A percentile compares a stretch with the other conserved stretches of the same genome.
phyloP scores from a whole-genome alignment of 2,888 invertebrate species.

The Parapristionchus giblindavisi region DNA sequence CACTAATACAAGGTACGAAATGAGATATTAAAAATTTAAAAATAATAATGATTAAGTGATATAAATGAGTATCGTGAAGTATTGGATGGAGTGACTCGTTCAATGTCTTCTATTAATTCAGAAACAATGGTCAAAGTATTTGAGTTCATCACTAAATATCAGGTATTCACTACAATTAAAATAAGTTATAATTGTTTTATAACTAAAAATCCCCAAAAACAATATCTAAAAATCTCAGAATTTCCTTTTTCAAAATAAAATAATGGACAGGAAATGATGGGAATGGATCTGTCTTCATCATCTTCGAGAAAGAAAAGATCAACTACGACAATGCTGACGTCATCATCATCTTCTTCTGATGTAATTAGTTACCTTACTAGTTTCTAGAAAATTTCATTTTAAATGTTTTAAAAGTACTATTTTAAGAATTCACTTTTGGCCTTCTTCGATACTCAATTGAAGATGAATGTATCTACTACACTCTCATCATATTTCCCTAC shows the following conservation, averaged over 20 bases:
- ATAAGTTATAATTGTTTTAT: no score
- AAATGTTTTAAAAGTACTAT: neutral
- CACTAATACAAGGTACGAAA: conserved; percentile 1
- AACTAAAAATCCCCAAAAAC: no score
- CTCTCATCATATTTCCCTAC: conserved; percentile 13
- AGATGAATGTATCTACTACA: neutral
- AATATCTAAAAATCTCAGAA: no score
- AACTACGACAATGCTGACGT: neutral
- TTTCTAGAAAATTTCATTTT: neutral
- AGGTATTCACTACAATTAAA: no score
- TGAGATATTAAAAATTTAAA: neutral
- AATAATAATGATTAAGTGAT: conserved; percentile 3
- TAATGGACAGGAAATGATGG: conserved; percentile 12
- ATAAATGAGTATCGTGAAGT: conserved; percentile 10
- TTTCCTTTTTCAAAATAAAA: neutral
- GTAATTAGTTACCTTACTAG: no score
- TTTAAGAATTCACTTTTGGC: neutral
- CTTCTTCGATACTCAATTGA: conserved; percentile 1
- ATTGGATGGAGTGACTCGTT: neutral
- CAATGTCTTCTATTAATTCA: neutral
- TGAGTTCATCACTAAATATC: conserved; percentile 10
- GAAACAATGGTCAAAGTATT: neutral
- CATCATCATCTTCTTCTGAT: neutral
- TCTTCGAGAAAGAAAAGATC: neutral
- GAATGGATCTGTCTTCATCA: neutral